Base-by-base conservation (phyloP, 92 coral and sea anemone species). In the Paragorgia papillata region DNA sequence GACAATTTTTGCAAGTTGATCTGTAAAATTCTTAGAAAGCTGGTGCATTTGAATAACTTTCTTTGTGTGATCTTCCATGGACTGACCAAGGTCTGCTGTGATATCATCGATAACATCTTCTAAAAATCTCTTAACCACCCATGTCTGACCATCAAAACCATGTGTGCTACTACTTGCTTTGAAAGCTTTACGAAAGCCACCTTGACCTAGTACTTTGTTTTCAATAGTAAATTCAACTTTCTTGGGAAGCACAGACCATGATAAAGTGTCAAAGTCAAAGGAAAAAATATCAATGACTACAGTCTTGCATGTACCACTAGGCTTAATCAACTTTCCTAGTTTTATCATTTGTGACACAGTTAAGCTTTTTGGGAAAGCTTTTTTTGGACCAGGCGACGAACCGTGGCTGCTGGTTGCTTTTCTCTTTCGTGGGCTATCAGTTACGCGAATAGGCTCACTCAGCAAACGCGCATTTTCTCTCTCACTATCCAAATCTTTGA, bases 31-130 rank as follows among this genome's bases (percentile, higher is more conserved):
- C 40, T 65, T 65, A 10, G 54, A 65, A 28, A 40, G 53, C 15
- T n/a, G 28, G 54, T 65, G 73, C 73, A 65, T 65, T 22, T 40
- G 73, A 14, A 40, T 22, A 2, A 65, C 73, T 2, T 65, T 65
- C 73, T 65, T 65, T 1, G 73, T 65, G 27, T 65, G 73, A 1
- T 65, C 73, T 39, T 65, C 73, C 73, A 65, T 65, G 31, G 10
- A 1, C 20, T 65, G 73, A 18, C 54, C 73, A 37, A 66, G 73
- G 41, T 66, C 54, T 18, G 17, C 31, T 66, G 1, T 9, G 13
- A 66, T 20, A 17, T 66, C 73, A 19, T 66, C 25, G 1, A 41
- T 56, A 25, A 66, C 55, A 40, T 25, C 29, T 39, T 66, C 55
- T 24, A 39, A 30, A 40, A 20, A 66, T 18, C 56, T 66, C 18